Percentiles rank a stretch among this genome's conserved stretches.
Evolutionary conservation across 2,888 invertebrate species (phyloP).

Genomic region (Ischnura elegans): DNA sequence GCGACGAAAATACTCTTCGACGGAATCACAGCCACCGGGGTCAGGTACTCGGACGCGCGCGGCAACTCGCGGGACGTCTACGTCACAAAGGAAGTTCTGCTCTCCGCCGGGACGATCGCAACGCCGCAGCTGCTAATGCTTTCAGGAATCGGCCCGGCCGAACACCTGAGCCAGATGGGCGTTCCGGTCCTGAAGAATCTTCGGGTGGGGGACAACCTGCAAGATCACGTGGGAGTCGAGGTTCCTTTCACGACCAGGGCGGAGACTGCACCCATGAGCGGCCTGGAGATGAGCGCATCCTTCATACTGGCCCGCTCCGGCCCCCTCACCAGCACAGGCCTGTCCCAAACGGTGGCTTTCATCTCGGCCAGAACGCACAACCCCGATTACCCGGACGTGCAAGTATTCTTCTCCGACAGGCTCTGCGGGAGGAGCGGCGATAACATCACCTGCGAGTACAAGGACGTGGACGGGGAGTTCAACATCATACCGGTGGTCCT

Average conservation of each 20-base stretch:
- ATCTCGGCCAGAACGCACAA: neutral
- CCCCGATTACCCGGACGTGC: conserved; percentile 69
- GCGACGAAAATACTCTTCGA: conserved; percentile 75
- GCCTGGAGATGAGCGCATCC: conserved; percentile 85
- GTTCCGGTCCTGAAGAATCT: conserved; percentile 71
- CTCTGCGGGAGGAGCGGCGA: neutral
- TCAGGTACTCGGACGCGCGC: conserved; percentile 74
- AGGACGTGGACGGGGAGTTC: conserved; percentile 78
- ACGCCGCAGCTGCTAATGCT: conserved; percentile 95
- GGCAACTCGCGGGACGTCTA: conserved; percentile 73
- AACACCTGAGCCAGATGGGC: conserved; percentile 74
- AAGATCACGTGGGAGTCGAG: conserved; percentile 91
- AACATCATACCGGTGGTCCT: conserved; percentile 83
- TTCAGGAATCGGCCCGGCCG: conserved; percentile 83
- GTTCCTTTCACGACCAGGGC: conserved; percentile 83
- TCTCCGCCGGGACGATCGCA: conserved; percentile 92
- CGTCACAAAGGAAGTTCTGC: conserved; percentile 89
- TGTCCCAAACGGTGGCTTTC: conserved; percentile 79
- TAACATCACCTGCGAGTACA: neutral
- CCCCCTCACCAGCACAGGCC: conserved; percentile 83
- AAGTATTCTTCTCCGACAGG: conserved; percentile 65
- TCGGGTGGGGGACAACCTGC: conserved; percentile 87
- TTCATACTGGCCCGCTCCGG: conserved; percentile 83
- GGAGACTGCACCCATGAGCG: neutral
- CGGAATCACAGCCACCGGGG: conserved; percentile 75